Conservation (phyloP, 2,888 invertebrate genomes). For the Ornithoptera priamus region DNA sequence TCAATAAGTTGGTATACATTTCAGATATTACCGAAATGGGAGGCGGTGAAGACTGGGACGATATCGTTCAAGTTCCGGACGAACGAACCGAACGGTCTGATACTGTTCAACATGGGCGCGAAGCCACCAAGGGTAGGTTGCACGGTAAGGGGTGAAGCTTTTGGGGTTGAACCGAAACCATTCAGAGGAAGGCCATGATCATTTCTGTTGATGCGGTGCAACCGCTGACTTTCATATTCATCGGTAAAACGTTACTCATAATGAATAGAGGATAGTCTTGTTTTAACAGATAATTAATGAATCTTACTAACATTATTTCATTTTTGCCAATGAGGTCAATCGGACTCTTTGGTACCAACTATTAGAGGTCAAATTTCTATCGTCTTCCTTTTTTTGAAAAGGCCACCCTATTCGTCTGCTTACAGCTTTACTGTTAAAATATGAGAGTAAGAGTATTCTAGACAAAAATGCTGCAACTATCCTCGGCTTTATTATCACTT, state of each 20-base stretch:
- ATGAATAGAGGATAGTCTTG: conserved; percentile 31
- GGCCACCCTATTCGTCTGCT: no score
- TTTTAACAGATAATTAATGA: conserved; percentile 23
- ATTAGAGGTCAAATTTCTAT: no score
- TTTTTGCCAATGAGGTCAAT: no score
- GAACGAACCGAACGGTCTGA: conserved; percentile 95
- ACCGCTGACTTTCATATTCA: conserved; percentile 8
- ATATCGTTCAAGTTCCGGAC: conserved; percentile 97
- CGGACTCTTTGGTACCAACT: no score
- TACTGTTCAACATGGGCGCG: conserved; percentile 94
- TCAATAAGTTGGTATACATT: conserved; percentile 5
- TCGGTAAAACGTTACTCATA: conserved; percentile 22
- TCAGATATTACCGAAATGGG: conserved; percentile 94
- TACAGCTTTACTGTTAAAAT: no score
- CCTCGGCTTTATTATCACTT: no score
- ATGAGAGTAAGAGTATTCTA: no score
- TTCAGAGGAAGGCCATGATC: conserved; percentile 45
- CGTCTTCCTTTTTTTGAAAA: no score
- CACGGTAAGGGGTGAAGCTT: conserved; percentile 81
- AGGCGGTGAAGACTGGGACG: conserved; percentile 92
- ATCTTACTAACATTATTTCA: conserved; percentile 12
- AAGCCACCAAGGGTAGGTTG: conserved; percentile 87
- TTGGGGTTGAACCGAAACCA: conserved; percentile 67
- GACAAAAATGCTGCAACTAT: no score
- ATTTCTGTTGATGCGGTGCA: conserved; percentile 35